A percentile compares a stretch with the other conserved stretches of the same genome.
Evolutionary conservation across 1,140 invertebrate species (phyloP).

Genomic region (Pseudomyrmex dendroicus): DNA sequence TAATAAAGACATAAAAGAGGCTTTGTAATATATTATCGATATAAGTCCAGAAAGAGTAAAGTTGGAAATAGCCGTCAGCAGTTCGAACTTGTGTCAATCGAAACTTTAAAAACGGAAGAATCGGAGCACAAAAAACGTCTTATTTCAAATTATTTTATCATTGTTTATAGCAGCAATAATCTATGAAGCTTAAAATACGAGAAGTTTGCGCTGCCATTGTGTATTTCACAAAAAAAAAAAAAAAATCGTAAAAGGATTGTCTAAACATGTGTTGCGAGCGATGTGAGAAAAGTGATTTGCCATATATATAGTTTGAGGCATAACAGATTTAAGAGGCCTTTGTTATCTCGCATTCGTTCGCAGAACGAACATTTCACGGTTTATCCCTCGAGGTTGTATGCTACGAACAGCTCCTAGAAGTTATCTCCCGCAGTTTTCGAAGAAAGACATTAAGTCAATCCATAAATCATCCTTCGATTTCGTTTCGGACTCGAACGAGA

Average conservation of each 20-base stretch:
- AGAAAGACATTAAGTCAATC: slow-evolving; percentile 41
- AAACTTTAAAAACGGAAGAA: not conserved
- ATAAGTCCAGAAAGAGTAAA: slow-evolving; percentile 62
- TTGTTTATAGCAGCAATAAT: not conserved
- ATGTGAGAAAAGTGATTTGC: not conserved
- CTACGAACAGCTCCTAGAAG: slow-evolving; percentile 9
- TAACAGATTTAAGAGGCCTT: not conserved
- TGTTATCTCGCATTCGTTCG: not conserved
- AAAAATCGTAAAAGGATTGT: not conserved
- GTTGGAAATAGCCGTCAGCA: not conserved
- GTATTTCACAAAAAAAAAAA: not conserved
- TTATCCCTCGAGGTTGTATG: not conserved
- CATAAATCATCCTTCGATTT: slow-evolving; percentile 68
- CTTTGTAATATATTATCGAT: slow-evolving; percentile 54
- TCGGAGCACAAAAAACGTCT: not conserved
- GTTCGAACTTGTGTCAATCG: not conserved
- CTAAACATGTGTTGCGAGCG: not conserved
- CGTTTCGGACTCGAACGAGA: slow-evolving; percentile 27
- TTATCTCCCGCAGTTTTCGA: slow-evolving; percentile 44
- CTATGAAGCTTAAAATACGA: too few species aligned
- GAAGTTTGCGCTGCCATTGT: not conserved
- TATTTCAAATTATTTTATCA: not conserved
- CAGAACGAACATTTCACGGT: not conserved
- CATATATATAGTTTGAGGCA: not conserved
- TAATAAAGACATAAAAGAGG: slow-evolving; percentile 69